A percentile compares a stretch with the other conserved stretches of the same genome.
Conservation (phyloP, 64 coral and sea anemone species). For the Orbicella faveolata region DNA sequence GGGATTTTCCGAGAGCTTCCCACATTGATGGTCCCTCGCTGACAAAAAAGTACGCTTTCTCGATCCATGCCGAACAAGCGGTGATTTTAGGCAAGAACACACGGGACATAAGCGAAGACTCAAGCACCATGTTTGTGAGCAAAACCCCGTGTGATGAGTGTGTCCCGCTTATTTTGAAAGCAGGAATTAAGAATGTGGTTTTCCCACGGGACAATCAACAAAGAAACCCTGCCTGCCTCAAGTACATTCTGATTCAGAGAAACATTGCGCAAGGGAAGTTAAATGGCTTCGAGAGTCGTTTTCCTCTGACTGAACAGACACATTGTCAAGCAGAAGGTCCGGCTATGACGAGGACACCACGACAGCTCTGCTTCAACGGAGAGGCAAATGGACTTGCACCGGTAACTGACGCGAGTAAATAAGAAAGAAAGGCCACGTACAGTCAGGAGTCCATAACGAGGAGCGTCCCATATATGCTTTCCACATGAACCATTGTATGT, state of each 20-base stretch:
- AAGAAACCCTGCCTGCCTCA: slow-evolving; percentile 14
- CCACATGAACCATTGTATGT: too few relatives aligned
- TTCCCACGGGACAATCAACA: slow-evolving; percentile 57
- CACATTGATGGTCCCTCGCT: slow-evolving; percentile 45
- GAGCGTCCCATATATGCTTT: too few relatives aligned
- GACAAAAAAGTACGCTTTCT: slow-evolving; percentile 65
- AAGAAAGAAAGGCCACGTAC: too few relatives aligned
- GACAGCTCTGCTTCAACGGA: neutral
- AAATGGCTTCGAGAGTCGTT: slow-evolving; percentile 28
- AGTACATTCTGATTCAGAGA: slow-evolving; percentile 29
- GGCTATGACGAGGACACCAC: neutral
- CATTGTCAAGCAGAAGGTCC: neutral
- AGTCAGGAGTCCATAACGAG: too few relatives aligned
- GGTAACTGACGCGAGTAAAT: neutral
- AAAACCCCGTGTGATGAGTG: slow-evolving; percentile 82
- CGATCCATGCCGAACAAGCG: slow-evolving; percentile 73
- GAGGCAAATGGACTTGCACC: neutral
- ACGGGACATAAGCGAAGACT: slow-evolving; percentile 31
- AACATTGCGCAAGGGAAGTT: slow-evolving; percentile 27
- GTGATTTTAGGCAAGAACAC: slow-evolving; percentile 51
- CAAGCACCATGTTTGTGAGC: slow-evolving; percentile 79
- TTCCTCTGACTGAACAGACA: neutral
- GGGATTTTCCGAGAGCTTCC: slow-evolving; percentile 65
- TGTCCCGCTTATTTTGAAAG: slow-evolving; percentile 59
- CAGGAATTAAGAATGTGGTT: slow-evolving; percentile 63